Conservation (phyloP, 1,140 invertebrate species). For the Micrasema minimum region DNA sequence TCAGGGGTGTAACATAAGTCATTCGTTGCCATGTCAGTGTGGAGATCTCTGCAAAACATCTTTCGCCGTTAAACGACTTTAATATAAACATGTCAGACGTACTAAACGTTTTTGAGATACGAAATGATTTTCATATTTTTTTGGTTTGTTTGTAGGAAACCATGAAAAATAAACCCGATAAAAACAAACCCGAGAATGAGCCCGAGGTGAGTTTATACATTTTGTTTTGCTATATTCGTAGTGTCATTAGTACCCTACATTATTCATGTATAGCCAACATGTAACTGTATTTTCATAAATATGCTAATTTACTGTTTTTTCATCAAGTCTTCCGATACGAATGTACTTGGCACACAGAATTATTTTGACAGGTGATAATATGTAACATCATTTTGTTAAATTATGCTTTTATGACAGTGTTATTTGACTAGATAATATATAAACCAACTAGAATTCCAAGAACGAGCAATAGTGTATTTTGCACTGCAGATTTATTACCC, state of each 20-base stretch:
- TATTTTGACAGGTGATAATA: conserved; percentile 34
- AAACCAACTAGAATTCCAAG: too few species aligned
- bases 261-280: conserved; percentile 24
- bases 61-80: conserved; percentile 36
- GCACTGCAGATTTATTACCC: too few species aligned
- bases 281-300: conserved; percentile 31
- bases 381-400: conserved; percentile 7
- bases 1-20: conserved; percentile 46
- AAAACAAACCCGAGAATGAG: conserved; percentile 43
- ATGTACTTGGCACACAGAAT: neutral
- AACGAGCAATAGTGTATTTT: too few species aligned
- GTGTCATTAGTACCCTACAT: conserved; percentile 13
- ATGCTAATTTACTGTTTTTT: conserved; percentile 25
- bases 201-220: conserved; percentile 38
- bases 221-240: conserved; percentile 16
- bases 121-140: neutral
- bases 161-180: conserved; percentile 44
- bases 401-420: neutral
- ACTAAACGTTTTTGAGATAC: conserved; percentile 11
- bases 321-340: conserved; percentile 1
- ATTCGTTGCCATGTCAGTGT: conserved; percentile 47
- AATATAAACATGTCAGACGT: conserved; percentile 45
- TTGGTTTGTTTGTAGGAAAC: conserved; percentile 43
- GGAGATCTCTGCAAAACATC: conserved; percentile 42
- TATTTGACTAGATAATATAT: neutral